Evolutionary conservation across 2,888 invertebrate species (phyloP), one percentile per base, ranked within the genome.

Genomic region (Ornithoptera priamus): DNA sequence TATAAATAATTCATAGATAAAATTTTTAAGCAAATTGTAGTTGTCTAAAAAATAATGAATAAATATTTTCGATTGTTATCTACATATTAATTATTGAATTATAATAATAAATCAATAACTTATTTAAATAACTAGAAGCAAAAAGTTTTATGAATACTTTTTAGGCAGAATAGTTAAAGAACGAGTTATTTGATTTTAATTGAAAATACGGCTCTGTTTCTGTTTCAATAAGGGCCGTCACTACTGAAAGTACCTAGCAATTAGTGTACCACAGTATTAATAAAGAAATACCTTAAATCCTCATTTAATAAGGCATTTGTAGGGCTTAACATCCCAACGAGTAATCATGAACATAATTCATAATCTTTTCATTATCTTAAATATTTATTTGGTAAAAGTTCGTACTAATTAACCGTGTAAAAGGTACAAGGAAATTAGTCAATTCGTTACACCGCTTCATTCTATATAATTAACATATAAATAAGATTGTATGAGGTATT

Each of bases 281-380:
- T 86, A 83, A 85, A 85, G 84, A 85, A 86, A 84, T 85, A 80
- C 84, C 83, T 83, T 82, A 83, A 85, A 82, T 83, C 81, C 81
- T 81, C 78, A 78, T 79, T 79, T 80, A 83, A 83, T 84, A 85
- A 80, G 78, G 78, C 81, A 83, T 81, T 81, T 82, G 78, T 80
- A 78, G 79, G 76, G 76, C 71, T 69, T 74, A 74, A 67, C 72
- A 71, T 72, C 71, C 72, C 71, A 70, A 72, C 68, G 71, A 69
- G 72, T 75, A 75, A 74, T 76, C 74, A 75, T 75, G 73, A 76
- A 72, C 72, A 70, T 73, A 70, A 69, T 67, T 67, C 71, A 71
- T 74, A 76, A 74, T 70, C 71, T 70, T 68, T 74, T 72, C 72
- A 75, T 77, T 74, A 69, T 68, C 73, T 70, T 67, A 63, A 53